phyloP scores from a whole-genome alignment of 2,888 invertebrate species.

The Nipponacmea schrenckii region DNA sequence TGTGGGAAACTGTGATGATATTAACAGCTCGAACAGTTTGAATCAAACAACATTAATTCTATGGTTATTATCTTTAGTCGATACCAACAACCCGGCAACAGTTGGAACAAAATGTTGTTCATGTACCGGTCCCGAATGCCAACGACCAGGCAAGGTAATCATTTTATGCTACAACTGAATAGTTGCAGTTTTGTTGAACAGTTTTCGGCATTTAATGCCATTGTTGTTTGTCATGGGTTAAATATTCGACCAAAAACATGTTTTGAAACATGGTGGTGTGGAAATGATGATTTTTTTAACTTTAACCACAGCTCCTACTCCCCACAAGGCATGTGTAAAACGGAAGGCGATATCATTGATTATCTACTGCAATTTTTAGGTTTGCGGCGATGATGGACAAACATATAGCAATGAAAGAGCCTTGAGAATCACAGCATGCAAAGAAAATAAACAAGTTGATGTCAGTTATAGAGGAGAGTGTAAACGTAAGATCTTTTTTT shows the following conservation, averaged over 20 bases:
- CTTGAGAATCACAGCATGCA: constrained; percentile 41
- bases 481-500: constrained; percentile 30
- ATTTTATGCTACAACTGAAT: neutral
- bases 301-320: too few species aligned
- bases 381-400: constrained; percentile 51
- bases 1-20: too few species aligned
- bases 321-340: neutral
- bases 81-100: neutral
- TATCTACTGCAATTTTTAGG: constrained; percentile 30
- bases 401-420: constrained; percentile 39
- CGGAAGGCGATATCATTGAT: too few species aligned
- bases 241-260: too few species aligned
- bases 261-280: too few species aligned
- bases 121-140: constrained; percentile 23
- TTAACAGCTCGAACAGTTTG: too few species aligned
- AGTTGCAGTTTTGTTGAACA: too few species aligned
- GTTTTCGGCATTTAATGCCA: too few species aligned
- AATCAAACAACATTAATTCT: too few species aligned
- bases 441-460: constrained; percentile 23
- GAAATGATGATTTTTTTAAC: too few species aligned
- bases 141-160: constrained; percentile 21
- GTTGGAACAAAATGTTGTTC: constrained; percentile 18
- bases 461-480: constrained; percentile 50
- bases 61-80: too few species aligned
- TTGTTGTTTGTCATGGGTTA: too few species aligned